Base-by-base conservation (phyloP, 2,888 invertebrate species). In the Orthonevra nobilis region DNA sequence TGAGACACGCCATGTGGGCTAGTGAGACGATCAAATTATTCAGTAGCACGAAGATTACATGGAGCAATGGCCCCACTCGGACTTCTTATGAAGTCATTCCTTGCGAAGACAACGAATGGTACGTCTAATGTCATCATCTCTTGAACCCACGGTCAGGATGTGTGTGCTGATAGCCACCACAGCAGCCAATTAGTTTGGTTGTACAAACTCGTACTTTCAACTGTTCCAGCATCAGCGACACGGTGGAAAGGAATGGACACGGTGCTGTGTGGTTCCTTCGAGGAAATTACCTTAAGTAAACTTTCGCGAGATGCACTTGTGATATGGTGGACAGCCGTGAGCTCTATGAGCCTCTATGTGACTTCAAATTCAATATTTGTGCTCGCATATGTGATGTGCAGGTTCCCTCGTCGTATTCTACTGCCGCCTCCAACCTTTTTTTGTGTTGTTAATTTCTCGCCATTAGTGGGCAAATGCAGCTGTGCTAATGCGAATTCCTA, bases 121-220 rank as follows among this genome's bases (percentile, higher is more conserved):
- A 50, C 70, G 63, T 70, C 70, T 77, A 77, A 77, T 77, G 77
- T 77, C 77, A 77, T 70, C 77, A 70, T 77, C 52, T 60, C 52
- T 77, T 77, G 77, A 77, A 77, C 70, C 40, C 46, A 30, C 52
- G 50, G 63, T 70, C 66, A 74, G 73, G 73, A 74, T 74, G 70
- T 69, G 19, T 50, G 56, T 58, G 61, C 30, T 68, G 72, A 79
- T 72, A 79, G 54, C 73, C 64, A 54, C 66, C 19, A 36, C 48
- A 61, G 79, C 73, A 79, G 79, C 73, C 79, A 79, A 79, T 79
- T 79, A 79, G 79, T 73, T 79, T 79, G 52, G 66, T 79, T 79
- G 66, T 79, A 66, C 26, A 64, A n/a, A n/a, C 23, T 54, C 7
- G 48, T 64, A 54, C 52, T 79, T 60, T 52, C 66, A 66, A 72